A percentile compares a stretch with the other conserved stretches of the same genome.
These are phyloP conservation scores for Asobara japonica DNA, from an alignment of 1,140 invertebrate genomes.

Conservation along the genomic window DNA sequence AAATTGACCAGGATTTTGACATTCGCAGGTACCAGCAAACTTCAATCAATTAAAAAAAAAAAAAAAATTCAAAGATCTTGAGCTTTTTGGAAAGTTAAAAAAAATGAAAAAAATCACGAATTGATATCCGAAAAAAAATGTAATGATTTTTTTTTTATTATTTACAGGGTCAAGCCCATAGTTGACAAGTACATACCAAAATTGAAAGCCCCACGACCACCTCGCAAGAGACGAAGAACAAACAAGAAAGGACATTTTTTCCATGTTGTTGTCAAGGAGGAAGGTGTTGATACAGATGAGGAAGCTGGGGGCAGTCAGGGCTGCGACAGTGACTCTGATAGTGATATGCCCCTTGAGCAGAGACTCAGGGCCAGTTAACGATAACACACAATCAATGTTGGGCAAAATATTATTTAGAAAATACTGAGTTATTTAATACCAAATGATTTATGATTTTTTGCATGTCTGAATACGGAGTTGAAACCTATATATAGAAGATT, in stretches of 20 bases:
- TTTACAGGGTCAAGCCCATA: constrained; percentile 41
- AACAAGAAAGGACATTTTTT: not conserved
- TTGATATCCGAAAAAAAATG: constrained; percentile 65
- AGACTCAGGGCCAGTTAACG: constrained; percentile 44
- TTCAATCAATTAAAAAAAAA: too few species aligned
- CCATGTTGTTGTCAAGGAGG: constrained; percentile 6
- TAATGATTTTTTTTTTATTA: constrained; percentile 50
- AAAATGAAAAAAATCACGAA: too few species aligned
- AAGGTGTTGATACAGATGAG: constrained; percentile 3
- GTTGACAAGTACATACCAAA: constrained; percentile 9
- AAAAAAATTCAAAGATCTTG: too few species aligned
- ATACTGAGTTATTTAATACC: too few species aligned
- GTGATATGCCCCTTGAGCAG: constrained; percentile 45
- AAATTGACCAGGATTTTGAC: constrained; percentile 72
- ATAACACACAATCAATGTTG: constrained; percentile 22
- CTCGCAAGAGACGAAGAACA: not conserved
- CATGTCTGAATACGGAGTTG: too few species aligned
- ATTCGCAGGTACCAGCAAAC: too few species aligned
- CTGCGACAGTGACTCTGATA: constrained; percentile 47
- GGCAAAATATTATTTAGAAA: too few species aligned
- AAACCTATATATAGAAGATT: too few species aligned
- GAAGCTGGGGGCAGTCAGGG: not conserved
- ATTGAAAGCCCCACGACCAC: not conserved
- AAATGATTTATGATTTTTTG: too few species aligned
- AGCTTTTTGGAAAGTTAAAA: too few species aligned